These are phyloP conservation scores for Porites cylindrica DNA, from an alignment of 92 coral and sea anemone genomes.

Conservation along the genomic window DNA sequence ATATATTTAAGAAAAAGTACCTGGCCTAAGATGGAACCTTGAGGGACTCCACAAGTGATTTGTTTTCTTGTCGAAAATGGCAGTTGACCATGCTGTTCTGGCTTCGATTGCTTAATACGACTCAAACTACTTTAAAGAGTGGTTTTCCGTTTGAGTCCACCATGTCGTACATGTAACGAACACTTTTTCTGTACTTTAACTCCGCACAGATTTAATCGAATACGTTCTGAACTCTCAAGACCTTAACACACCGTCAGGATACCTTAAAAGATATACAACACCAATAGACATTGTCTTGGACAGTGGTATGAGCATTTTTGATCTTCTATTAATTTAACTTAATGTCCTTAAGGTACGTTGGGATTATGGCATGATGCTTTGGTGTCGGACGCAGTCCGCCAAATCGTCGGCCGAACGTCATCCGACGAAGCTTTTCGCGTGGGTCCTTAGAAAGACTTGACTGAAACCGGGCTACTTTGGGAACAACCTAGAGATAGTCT, in stretches of 20 bases:
- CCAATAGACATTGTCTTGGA: conserved; percentile 92
- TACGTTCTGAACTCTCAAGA: conserved; percentile 84
- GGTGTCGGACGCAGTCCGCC: background rate
- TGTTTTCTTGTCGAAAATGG: too few relatives aligned
- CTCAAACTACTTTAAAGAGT: background rate
- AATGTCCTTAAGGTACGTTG: too few relatives aligned
- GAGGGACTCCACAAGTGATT: too few relatives aligned
- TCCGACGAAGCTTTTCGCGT: too few relatives aligned
- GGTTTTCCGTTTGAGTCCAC: background rate
- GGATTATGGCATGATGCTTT: background rate
- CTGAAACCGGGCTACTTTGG: too few relatives aligned
- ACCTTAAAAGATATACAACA: conserved; percentile 81
- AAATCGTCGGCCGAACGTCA: background rate
- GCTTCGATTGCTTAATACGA: too few relatives aligned
- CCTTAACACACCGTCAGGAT: conserved; percentile 91
- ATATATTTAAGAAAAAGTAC: too few relatives aligned
- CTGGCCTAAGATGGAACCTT: too few relatives aligned
- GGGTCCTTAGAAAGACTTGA: too few relatives aligned
- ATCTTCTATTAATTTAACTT: background rate
- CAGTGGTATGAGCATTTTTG: conserved; percentile 77
- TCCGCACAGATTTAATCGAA: conserved; percentile 83
- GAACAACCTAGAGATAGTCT: too few relatives aligned
- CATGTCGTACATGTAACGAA: background rate
- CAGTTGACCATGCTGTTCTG: too few relatives aligned
- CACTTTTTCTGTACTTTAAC: background rate